These are phyloP conservation scores for Eira barbara DNA, from an alignment of 2,113 vertebrate genomes.

Conservation along the genomic window DNA sequence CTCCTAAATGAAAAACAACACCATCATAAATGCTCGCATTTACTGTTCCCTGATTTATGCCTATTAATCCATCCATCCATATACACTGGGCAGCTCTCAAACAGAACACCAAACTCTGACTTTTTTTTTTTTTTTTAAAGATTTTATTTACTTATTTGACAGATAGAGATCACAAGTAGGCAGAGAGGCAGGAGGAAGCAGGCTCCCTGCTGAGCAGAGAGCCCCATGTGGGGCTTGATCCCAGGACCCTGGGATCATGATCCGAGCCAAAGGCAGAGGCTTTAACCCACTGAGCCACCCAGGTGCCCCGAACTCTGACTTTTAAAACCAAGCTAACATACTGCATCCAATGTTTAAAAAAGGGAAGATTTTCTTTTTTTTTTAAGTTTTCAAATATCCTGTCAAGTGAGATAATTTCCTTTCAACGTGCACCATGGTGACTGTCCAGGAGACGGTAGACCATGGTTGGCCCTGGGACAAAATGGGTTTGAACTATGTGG, in stretches of 20 bases:
- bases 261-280: no score
- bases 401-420: not conserved
- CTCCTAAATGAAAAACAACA: conserved; percentile 82
- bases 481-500: not conserved
- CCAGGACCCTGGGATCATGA: no score
- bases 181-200: no score
- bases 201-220: no score
- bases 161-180: no score
- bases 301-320: not conserved
- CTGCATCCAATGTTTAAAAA: not conserved
- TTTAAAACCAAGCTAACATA: not conserved
- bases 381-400: not conserved
- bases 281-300: no score
- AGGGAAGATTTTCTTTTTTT: not conserved
- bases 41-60: not conserved
- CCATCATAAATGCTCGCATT: conserved; percentile 55
- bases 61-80: not conserved
- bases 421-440: not conserved
- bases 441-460: not conserved
- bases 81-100: not conserved
- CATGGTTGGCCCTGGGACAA: not conserved
- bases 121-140: not conserved
- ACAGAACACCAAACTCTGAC: not conserved
- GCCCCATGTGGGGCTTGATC: no score
- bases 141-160: no score